These are phyloP conservation scores for roundworm (Caenorhabditis elegans) DNA, from an alignment of 1,140 invertebrate species.

Conservation along the genomic window WBcel235 BX284604.4:9395501-9396000, in stretches of 20 bases:
- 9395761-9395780: slow-evolving; percentile 36
- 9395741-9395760: slow-evolving; percentile 35
- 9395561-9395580: slow-evolving; percentile 35
- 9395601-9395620: slow-evolving; percentile 27
- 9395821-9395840: slow-evolving; percentile 35
- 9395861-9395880: neutral
- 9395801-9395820: slow-evolving; percentile 37
- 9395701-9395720: slow-evolving; percentile 37
- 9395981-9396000: slow-evolving; percentile 36
- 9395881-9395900: neutral
- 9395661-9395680: slow-evolving; percentile 38
- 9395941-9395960: slow-evolving; percentile 17
- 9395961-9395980: slow-evolving; percentile 3
- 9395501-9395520: slow-evolving; percentile 40
- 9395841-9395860: slow-evolving; percentile 15
- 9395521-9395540: slow-evolving; percentile 35
- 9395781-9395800: slow-evolving; percentile 41
- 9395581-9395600: slow-evolving; percentile 42
- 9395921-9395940: slow-evolving; percentile 20
- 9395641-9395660: slow-evolving; percentile 43
- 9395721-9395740: slow-evolving; percentile 30
- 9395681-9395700: slow-evolving; percentile 38
- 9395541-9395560: slow-evolving; percentile 22
- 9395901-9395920: slow-evolving; percentile 36
- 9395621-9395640: slow-evolving; percentile 28